Conservation (phyloP, 2,888 invertebrate genomes). For the Drosophila neotestacea region DNA sequence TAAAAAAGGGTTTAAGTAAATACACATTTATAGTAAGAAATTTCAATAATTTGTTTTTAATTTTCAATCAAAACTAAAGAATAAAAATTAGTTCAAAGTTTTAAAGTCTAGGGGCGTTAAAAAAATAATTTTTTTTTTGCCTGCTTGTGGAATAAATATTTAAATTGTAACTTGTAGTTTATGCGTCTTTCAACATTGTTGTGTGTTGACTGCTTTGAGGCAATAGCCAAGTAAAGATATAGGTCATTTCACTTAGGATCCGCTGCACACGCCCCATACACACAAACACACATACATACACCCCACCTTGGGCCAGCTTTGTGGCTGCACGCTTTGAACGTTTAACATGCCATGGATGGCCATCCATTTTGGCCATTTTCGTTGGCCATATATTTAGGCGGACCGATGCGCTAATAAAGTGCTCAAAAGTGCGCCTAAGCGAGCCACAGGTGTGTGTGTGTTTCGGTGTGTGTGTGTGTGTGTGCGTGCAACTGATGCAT, state of each 20-base stretch:
- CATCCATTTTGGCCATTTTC: slow-evolving; percentile 64
- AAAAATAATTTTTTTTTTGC: background rate
- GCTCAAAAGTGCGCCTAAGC: slow-evolving; percentile 49
- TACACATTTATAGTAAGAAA: too few relatives aligned
- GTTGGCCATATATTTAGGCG: slow-evolving; percentile 64
- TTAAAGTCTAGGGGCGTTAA: too few relatives aligned
- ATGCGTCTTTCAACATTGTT: slow-evolving; percentile 1
- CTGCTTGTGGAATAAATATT: slow-evolving; percentile 5
- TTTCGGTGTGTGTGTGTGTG: slow-evolving; percentile 30
- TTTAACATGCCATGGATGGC: slow-evolving; percentile 44
- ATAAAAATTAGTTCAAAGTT: too few relatives aligned
- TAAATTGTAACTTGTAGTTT: background rate
- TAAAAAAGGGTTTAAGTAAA: too few relatives aligned
- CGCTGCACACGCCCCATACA: slow-evolving; percentile 46
- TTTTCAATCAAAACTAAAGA: too few relatives aligned
- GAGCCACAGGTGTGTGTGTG: slow-evolving; percentile 1
- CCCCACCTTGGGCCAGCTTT: slow-evolving; percentile 34
- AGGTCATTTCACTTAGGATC: slow-evolving; percentile 46
- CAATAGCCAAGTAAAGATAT: slow-evolving; percentile 25
- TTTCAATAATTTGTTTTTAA: too few relatives aligned
- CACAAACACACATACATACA: slow-evolving; percentile 4
- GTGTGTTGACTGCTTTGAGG: slow-evolving; percentile 9
- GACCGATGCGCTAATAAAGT: slow-evolving; percentile 64
- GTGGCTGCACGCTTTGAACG: slow-evolving; percentile 54
- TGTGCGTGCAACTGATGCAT: slow-evolving; percentile 71